phyloP scores from a whole-genome alignment of 2,888 invertebrate genomes.

The Nephrotoma flavescens region DNA sequence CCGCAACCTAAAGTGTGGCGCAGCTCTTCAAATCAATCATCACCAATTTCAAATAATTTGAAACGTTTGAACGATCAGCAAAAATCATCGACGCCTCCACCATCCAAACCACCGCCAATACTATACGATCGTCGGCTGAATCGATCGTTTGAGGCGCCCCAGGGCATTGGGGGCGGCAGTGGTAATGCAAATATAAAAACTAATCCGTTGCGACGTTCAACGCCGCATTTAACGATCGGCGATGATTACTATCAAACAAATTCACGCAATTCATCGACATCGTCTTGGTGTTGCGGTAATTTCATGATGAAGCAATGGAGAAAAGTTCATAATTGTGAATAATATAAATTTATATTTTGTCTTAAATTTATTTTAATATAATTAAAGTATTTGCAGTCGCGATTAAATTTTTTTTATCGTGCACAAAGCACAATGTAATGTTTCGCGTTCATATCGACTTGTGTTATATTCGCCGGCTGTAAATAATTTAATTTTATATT shows the following conservation, averaged over 20 bases:
- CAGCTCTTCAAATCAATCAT: conserved; percentile 10
- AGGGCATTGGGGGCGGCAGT: conserved; percentile 16
- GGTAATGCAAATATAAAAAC: conserved; percentile 14
- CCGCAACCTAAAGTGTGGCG: conserved; percentile 14
- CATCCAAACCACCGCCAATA: conserved; percentile 14
- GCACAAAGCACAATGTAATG: not conserved
- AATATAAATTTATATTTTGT: conserved; percentile 14
- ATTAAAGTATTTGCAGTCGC: not conserved
- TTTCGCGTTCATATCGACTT: not conserved
- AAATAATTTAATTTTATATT: not conserved
- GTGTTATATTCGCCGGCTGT: not conserved
- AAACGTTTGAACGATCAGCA: conserved; percentile 11
- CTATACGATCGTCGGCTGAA: conserved; percentile 30
- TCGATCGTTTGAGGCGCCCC: conserved; percentile 30
- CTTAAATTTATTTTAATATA: not conserved
- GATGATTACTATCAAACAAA: conserved; percentile 14
- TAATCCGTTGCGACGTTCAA: conserved; percentile 27
- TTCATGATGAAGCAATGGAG: conserved; percentile 61
- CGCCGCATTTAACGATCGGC: conserved; percentile 24
- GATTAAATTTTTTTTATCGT: not conserved
- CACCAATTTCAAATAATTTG: conserved; percentile 10
- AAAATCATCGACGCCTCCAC: conserved; percentile 7
- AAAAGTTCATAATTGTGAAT: conserved; percentile 60
- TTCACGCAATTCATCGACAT: conserved; percentile 29
- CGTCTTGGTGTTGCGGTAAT: conserved; percentile 60